Percentiles rank a stretch among this genome's conserved stretches.
phyloP scores from a whole-genome alignment of 2,888 invertebrate genomes.

The Gastrophysa polygoni region DNA sequence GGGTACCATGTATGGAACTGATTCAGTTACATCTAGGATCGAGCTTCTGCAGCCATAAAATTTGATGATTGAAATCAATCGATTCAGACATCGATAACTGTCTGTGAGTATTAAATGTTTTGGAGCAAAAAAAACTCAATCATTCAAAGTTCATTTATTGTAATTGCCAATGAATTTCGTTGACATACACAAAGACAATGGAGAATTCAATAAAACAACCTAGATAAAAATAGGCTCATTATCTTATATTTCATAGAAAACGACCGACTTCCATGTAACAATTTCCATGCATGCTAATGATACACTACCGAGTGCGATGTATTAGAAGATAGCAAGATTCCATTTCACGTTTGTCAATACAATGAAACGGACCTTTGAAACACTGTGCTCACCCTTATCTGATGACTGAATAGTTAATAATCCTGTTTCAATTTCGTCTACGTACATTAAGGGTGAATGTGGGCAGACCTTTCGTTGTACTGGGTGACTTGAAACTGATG shows the following conservation, averaged over 20 bases:
- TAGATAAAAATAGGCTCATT: constrained; percentile 7
- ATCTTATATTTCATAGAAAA: constrained; percentile 17
- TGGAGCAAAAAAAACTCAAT: too few species aligned
- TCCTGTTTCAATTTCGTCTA: constrained; percentile 18
- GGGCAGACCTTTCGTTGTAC: too few species aligned
- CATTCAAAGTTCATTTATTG: too few species aligned
- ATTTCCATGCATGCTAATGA: constrained; percentile 29
- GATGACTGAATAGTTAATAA: constrained; percentile 39
- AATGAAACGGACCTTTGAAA: constrained; percentile 34
- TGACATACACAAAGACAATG: too few species aligned
- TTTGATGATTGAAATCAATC: too few species aligned
- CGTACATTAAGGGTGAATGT: neutral
- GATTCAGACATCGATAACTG: too few species aligned
- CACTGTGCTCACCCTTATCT: constrained; percentile 31
- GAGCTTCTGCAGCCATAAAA: too few species aligned
- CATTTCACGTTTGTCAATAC: constrained; percentile 33
- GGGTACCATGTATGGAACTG: too few species aligned
- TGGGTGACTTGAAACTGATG: too few species aligned
- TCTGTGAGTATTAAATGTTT: too few species aligned
- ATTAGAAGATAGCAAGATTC: constrained; percentile 28
- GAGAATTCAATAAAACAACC: neutral
- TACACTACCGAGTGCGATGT: constrained; percentile 25
- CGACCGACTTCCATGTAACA: constrained; percentile 17
- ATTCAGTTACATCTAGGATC: too few species aligned
- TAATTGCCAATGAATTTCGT: too few species aligned